phyloP scores from a whole-genome alignment of 64 coral and sea anemone species.

The Dendronephthya gigantea region DNA sequence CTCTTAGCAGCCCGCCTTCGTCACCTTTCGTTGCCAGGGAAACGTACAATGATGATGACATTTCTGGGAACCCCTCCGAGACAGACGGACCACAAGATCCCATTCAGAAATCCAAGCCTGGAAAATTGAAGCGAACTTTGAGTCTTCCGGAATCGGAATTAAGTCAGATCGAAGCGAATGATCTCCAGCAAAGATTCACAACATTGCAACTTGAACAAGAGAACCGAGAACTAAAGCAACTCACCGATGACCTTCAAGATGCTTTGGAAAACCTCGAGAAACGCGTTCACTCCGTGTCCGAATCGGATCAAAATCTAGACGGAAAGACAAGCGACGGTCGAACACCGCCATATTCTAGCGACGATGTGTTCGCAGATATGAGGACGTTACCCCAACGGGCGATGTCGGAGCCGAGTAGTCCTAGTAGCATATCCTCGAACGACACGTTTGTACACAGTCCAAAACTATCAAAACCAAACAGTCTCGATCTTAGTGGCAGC shows the following conservation, averaged over 20 bases:
- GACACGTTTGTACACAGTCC: neutral
- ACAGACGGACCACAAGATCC: constrained; percentile 84
- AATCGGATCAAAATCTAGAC: neutral
- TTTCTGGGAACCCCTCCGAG: constrained; percentile 76
- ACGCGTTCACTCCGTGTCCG: constrained; percentile 42
- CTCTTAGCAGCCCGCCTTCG: constrained; percentile 56
- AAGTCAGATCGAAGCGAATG: constrained; percentile 63
- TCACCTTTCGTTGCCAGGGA: constrained; percentile 63
- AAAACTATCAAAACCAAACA: constrained; percentile 12
- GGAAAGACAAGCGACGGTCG: neutral
- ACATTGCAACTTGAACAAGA: constrained; percentile 91
- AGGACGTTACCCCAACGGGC: neutral
- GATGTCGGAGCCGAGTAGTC: neutral
- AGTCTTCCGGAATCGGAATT: constrained; percentile 93
- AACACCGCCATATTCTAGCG: neutral
- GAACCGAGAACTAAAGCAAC: constrained; percentile 77
- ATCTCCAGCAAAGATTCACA: constrained; percentile 77
- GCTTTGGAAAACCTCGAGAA: constrained; percentile 89
- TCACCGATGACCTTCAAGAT: constrained; percentile 72
- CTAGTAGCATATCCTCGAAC: neutral
- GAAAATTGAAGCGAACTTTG: constrained; percentile 76
- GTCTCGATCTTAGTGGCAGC: constrained; percentile 7
- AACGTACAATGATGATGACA: constrained; percentile 51
- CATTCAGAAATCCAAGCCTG: constrained; percentile 44
- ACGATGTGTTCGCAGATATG: neutral